phyloP scores from a whole-genome alignment of 2,113 vertebrate genomes.

The Onychostruthus taczanowskii region DNA sequence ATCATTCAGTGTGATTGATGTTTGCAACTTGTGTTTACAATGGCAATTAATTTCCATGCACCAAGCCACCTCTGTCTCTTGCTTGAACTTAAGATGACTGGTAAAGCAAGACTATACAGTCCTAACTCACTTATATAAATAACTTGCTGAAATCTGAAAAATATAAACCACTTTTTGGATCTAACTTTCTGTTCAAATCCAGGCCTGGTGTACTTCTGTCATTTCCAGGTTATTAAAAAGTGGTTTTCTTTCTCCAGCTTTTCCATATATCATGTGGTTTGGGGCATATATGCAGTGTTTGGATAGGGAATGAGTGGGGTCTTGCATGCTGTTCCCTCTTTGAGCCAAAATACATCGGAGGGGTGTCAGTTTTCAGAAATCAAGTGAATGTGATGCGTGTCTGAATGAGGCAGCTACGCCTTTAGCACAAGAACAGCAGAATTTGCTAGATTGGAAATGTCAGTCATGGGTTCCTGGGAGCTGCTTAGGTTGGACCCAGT shows the following conservation, averaged over 20 bases:
- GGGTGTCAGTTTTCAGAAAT: not conserved
- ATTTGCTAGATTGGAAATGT: not conserved
- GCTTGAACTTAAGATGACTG: not conserved
- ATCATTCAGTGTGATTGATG: not conserved
- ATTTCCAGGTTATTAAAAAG: not conserved
- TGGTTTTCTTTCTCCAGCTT: not conserved
- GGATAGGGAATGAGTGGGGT: not conserved
- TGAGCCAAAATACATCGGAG: not conserved
- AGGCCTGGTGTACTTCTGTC: not conserved
- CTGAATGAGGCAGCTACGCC: not conserved
- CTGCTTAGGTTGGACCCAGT: not conserved
- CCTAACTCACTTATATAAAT: not conserved
- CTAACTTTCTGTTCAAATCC: not conserved
- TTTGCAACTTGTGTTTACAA: not conserved
- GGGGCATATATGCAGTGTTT: not conserved
- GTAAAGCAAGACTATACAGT: not conserved
- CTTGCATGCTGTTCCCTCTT: not conserved
- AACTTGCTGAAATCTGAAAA: not conserved
- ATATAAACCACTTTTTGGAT: not conserved
- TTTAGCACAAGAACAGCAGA: rapidly evolving
- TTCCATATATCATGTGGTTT: not conserved
- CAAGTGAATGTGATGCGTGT: not conserved
- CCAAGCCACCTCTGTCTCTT: not conserved
- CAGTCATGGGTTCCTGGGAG: not conserved
- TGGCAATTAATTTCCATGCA: not conserved